phyloP scores from a whole-genome alignment of 2,113 vertebrate genomes.

The Chelonoidis abingdonii region DNA sequence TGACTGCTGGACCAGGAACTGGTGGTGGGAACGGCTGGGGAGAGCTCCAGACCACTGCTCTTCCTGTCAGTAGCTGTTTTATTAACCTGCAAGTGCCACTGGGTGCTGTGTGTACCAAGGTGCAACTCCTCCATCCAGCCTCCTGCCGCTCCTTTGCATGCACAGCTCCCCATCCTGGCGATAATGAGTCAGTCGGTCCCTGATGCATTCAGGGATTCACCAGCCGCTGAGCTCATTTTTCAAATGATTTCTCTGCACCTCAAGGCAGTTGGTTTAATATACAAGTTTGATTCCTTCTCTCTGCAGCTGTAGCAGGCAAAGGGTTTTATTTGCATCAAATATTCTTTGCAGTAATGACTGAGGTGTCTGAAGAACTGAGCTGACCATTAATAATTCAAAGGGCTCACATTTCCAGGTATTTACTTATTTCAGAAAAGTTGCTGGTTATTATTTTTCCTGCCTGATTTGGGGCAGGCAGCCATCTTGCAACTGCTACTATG shows the following conservation, averaged over 20 bases:
- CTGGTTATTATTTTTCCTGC: background rate
- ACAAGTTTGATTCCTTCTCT: background rate
- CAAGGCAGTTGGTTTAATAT: background rate
- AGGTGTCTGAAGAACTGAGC: background rate
- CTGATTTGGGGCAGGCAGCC: background rate
- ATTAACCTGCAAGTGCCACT: accelerated
- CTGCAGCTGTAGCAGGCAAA: background rate
- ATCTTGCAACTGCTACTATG: background rate
- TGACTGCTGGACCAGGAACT: background rate
- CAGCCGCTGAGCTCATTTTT: background rate
- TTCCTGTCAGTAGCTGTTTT: accelerated
- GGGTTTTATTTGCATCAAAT: background rate
- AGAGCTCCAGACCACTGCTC: accelerated
- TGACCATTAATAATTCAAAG: background rate
- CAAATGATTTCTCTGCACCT: background rate
- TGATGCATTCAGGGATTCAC: background rate
- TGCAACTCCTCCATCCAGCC: background rate
- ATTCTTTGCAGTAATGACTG: background rate
- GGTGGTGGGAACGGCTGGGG: accelerated
- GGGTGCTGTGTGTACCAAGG: background rate
- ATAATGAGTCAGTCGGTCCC: too few species aligned
- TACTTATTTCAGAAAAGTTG: background rate
- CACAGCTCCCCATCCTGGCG: accelerated
- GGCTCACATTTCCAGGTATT: background rate
- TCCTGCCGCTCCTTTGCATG: background rate